Evolutionary conservation across 2,113 vertebrate genomes (phyloP).

Genomic region (Diadophis punctatus): DNA sequence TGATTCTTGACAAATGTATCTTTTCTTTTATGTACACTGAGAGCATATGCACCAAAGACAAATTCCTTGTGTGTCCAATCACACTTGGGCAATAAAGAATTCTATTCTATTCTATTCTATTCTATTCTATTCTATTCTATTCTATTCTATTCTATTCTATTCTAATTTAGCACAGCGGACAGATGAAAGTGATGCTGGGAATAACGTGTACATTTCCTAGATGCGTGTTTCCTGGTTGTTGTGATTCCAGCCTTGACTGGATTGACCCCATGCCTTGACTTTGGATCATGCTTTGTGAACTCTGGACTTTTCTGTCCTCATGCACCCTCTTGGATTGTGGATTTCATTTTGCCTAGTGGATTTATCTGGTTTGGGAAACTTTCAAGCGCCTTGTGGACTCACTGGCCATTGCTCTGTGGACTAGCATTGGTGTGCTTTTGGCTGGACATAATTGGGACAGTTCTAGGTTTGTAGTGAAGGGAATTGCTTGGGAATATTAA

Average conservation of each 20-base stretch:
- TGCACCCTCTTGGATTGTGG: neutral
- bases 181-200: neutral
- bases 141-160: no score
- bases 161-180: neutral
- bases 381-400: neutral
- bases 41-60: no score
- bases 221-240: neutral
- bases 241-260: neutral
- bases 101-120: no score
- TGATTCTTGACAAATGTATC: no score
- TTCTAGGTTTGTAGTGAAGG: neutral
- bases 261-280: neutral
- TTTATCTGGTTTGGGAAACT: neutral
- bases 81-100: no score
- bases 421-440: neutral
- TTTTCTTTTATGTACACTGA: no score
- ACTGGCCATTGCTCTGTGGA: neutral
- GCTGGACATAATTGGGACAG: neutral
- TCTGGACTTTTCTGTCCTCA: neutral
- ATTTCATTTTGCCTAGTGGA: neutral
- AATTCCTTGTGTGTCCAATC: no score
- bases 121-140: no score
- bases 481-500: neutral
- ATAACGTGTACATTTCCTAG: neutral
- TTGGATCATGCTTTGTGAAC: neutral